Evolutionary conservation across 2,888 invertebrate genomes (phyloP).

Genomic region (Andrena hattorfiana): DNA sequence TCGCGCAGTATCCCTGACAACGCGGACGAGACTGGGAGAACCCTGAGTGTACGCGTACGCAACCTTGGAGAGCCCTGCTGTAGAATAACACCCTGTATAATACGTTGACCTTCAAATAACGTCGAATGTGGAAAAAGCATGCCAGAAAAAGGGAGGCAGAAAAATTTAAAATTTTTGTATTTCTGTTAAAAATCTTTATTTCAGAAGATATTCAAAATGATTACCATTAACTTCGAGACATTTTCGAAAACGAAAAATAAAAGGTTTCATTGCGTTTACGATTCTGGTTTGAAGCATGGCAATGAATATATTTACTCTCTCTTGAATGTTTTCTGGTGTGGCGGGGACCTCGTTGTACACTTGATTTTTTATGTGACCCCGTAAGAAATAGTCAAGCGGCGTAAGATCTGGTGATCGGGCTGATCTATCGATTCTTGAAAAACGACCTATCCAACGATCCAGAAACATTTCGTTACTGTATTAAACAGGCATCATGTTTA

Average conservation of each 20-base stretch:
- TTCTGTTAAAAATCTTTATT: not conserved
- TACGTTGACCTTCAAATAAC: not conserved
- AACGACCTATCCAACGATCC: no score
- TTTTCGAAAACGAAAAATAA: slow-evolving; percentile 7
- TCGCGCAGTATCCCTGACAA: no score
- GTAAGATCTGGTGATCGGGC: not conserved
- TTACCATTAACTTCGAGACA: slow-evolving; percentile 14
- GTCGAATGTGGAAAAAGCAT: not conserved
- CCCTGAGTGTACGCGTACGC: no score
- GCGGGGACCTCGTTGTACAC: not conserved
- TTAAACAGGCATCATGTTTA: no score
- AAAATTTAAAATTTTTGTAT: not conserved
- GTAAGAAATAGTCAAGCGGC: not conserved
- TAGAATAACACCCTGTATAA: not conserved
- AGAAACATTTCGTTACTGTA: no score
- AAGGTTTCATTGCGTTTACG: slow-evolving; percentile 2
- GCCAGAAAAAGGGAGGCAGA: not conserved
- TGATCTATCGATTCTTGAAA: not conserved
- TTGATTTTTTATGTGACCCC: slow-evolving; percentile 7
- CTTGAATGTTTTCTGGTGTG: not conserved
- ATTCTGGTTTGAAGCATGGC: not conserved
- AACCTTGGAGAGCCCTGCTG: no score
- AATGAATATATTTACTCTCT: slow-evolving; percentile 8
- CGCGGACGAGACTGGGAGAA: no score
- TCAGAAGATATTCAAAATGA: slow-evolving; percentile 5